Percentiles rank a stretch among this genome's conserved stretches.
Conservation (phyloP, 2,113 vertebrate genomes). For the Pionites leucogaster region DNA sequence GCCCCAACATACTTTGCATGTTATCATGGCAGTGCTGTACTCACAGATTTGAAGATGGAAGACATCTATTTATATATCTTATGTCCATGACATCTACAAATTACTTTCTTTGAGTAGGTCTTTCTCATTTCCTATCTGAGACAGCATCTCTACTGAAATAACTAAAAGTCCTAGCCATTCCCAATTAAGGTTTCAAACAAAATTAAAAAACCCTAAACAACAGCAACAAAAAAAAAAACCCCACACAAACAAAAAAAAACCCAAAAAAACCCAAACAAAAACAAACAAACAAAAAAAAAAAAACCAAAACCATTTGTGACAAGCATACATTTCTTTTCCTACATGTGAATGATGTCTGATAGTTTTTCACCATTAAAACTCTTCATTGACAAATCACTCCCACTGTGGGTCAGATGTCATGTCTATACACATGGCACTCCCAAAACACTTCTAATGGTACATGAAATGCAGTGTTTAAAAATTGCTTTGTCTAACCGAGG, state of each 20-base stretch:
- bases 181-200: background rate
- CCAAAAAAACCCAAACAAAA: background rate
- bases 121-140: background rate
- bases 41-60: background rate
- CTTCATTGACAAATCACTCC: background rate
- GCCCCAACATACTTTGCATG: background rate
- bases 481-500: constrained; percentile 14
- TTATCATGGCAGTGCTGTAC: background rate
- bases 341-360: background rate
- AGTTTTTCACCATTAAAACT: background rate
- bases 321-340: background rate
- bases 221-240: background rate
- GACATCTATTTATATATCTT: background rate
- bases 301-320: background rate
- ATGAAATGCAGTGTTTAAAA: constrained; percentile 11
- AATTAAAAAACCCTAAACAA: background rate
- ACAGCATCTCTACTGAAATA: background rate
- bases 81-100: fast-evolving
- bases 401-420: background rate
- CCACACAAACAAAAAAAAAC: background rate
- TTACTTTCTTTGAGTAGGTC: background rate
- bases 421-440: background rate
- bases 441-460: background rate
- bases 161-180: background rate
- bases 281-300: background rate